These are phyloP conservation scores for Dendrophyllia cribrosa DNA, from an alignment of 64 coral and sea anemone genomes.

Conservation along the genomic window DNA sequence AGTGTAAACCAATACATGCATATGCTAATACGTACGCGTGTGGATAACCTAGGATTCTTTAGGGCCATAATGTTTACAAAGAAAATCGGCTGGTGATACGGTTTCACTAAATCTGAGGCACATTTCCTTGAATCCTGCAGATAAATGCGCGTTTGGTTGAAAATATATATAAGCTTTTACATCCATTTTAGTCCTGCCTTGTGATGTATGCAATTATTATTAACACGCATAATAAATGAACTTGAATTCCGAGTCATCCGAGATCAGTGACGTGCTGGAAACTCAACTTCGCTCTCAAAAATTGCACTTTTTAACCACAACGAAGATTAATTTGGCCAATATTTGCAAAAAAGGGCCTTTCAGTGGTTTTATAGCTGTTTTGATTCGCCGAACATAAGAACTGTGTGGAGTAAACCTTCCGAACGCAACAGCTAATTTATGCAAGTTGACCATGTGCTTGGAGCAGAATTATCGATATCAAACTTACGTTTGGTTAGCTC, in stretches of 20 bases:
- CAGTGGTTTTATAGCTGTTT: not conserved
- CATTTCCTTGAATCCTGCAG: no score
- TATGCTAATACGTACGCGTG: conserved; percentile 52
- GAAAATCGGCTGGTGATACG: no score
- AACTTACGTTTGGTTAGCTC: conserved; percentile 93
- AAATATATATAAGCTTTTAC: not conserved
- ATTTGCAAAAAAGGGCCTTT: not conserved
- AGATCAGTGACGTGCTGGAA: conserved; percentile 3
- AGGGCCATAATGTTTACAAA: no score
- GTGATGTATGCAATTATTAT: conserved; percentile 66
- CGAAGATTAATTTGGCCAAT: not conserved
- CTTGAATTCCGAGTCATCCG: conserved; percentile 44
- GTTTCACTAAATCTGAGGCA: not conserved
- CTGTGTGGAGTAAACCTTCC: not conserved
- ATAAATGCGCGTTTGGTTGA: not conserved
- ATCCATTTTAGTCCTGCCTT: conserved; percentile 61
- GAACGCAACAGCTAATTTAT: conserved; percentile 57
- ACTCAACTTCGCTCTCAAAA: not conserved
- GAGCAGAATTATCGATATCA: conserved; percentile 49
- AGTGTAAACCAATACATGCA: conserved; percentile 57
- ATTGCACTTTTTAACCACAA: not conserved
- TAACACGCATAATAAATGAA: conserved; percentile 29
- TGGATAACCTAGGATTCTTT: not conserved
- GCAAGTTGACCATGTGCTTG: conserved; percentile 86
- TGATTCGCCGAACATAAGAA: not conserved